Percentiles rank a stretch among this genome's conserved stretches.
Conservation (phyloP, 2,888 invertebrate genomes). For the Sinopyrophorus schimmeli region DNA sequence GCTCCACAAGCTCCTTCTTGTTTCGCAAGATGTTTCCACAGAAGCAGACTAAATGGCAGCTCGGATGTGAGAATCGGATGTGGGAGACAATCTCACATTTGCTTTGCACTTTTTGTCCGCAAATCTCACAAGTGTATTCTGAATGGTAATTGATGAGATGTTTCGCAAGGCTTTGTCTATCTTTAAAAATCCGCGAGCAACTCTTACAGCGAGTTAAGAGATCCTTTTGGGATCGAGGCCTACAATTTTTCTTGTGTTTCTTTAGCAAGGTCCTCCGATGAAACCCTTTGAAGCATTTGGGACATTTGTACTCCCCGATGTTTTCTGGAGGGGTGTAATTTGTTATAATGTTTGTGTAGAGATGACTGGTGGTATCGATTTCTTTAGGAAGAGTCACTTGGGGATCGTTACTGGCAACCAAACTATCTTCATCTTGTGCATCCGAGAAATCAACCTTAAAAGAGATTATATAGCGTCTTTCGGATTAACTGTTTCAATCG, state of each 20-base stretch:
- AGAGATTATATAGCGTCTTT: no score
- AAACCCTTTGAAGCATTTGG: slow-evolving; percentile 61
- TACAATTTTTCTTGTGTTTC: slow-evolving; percentile 63
- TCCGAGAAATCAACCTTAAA: no score
- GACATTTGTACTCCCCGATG: slow-evolving; percentile 58
- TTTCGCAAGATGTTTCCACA: slow-evolving; percentile 61
- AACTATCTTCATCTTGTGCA: no score
- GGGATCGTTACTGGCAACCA: no score
- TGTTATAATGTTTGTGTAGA: slow-evolving; percentile 54
- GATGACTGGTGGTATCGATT: slow-evolving; percentile 51
- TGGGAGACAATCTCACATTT: slow-evolving; percentile 63
- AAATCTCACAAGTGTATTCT: slow-evolving; percentile 59
- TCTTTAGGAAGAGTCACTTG: slow-evolving; percentile 48
- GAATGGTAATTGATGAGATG: slow-evolving; percentile 61
- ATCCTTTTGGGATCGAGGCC: slow-evolving; percentile 57
- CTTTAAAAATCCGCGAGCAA: slow-evolving; percentile 62
- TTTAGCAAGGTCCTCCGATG: slow-evolving; percentile 60
- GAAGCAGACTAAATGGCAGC: slow-evolving; percentile 59
- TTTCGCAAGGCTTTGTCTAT: slow-evolving; percentile 59
- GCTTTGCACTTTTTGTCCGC: slow-evolving; percentile 59
- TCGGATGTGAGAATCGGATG: slow-evolving; percentile 60
- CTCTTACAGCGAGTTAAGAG: slow-evolving; percentile 61
- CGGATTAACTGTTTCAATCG: no score
- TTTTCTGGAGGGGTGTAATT: slow-evolving; percentile 55
- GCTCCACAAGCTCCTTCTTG: slow-evolving; percentile 58